Conservation (phyloP, 2,888 invertebrate species). For the Nemoura dubitans region DNA sequence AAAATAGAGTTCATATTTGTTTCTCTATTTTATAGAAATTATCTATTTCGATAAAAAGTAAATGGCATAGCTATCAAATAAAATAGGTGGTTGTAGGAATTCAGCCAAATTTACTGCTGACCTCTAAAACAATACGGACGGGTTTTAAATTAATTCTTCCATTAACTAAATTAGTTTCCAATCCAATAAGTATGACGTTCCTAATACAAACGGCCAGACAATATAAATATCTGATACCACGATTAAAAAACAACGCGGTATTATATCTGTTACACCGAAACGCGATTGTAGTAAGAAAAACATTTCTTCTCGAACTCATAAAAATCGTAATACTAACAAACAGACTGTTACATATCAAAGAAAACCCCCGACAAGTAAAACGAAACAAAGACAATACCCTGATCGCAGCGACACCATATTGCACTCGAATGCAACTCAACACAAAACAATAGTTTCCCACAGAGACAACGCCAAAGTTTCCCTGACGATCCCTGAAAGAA, state of each 20-base stretch:
- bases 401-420: background rate
- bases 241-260: background rate
- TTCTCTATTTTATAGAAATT: background rate
- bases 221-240: background rate
- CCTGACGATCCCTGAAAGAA: background rate
- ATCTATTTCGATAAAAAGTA: background rate
- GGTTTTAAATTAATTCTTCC: background rate
- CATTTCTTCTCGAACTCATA: background rate
- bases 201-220: background rate
- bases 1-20: background rate
- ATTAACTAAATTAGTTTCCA: background rate
- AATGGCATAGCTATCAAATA: background rate
- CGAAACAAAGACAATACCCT: too few relatives aligned
- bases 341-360: background rate
- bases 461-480: background rate
- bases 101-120: background rate
- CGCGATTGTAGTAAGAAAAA: too few relatives aligned
- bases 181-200: background rate
- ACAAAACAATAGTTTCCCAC: background rate
- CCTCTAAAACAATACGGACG: background rate
- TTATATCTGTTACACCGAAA: too few relatives aligned
- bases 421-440: background rate
- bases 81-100: background rate
- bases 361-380: background rate
- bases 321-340: background rate